Base-by-base conservation (phyloP, 2,888 invertebrate species). In the Gymnosoma rotundatum region DNA sequence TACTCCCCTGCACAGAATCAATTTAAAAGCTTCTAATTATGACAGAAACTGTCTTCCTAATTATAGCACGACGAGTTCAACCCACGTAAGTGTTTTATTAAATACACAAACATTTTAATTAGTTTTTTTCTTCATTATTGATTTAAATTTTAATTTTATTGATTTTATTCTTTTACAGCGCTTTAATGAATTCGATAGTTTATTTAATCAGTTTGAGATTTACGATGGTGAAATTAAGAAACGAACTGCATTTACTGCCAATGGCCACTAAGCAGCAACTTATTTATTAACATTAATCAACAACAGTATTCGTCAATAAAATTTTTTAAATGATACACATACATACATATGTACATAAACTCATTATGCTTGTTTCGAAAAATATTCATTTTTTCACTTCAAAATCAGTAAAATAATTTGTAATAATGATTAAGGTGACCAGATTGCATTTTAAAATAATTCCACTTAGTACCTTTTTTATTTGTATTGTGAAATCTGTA, bases 111-210 rank as follows among this genome's bases (percentile, higher is more conserved):
- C 18, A 1, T 20, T 52, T n/a, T n/a, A 20, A 18, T 18, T 52
- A 9, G 5, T 45, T 45, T 45, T 45, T 5, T 12, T n/a, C 2
- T 20, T 18, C 32, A 18, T 18, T n/a, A 48, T 12, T 42, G 3
- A 25, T 25, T 48, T 63, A 82, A 4, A 74, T 78, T 74, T 73
- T 36, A 50, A 80, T 82, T 80, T 36, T 61, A 54, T 45, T 83
- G 18, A 74, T 67, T 79, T 78, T 84, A 25, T 84, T 76, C 61
- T 64, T 66, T 88, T 88, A 7, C 83, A 92, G 92, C 88, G 91
- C 67, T 91, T 90, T 73, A 91, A 89, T 66, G 92, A 91, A 80
- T 92, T 92, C 79, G 90, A 92, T 83, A 88, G 90, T 83, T 87
- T 92, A 70, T 89, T 92, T 67, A 90, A 89, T 86, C 89, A 89